Evolutionary conservation across 1,140 invertebrate species (phyloP).

Genomic region (Dolichoris vasculosae): DNA sequence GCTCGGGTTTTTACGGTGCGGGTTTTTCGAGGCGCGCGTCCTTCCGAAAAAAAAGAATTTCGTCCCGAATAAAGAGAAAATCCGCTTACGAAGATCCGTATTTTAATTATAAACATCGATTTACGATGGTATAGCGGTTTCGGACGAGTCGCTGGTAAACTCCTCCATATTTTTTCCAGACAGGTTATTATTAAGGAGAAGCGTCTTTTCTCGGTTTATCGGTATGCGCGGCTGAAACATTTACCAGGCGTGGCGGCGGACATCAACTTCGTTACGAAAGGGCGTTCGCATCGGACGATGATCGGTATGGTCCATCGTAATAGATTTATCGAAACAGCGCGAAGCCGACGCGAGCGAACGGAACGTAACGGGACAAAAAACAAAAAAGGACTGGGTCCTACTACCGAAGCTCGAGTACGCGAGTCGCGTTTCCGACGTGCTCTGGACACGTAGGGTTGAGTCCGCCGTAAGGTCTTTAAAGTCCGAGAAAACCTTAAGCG

Average conservation of each 20-base stretch:
- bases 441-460: background rate
- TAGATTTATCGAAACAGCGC: background rate
- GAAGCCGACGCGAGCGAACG: background rate
- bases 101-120: background rate
- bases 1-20: no score
- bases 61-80: background rate
- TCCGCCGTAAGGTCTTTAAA: background rate
- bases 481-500: background rate
- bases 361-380: background rate
- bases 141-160: background rate
- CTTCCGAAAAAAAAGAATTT: no score
- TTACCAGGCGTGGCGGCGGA: background rate
- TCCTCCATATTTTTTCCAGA: background rate
- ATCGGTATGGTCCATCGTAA: background rate
- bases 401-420: background rate
- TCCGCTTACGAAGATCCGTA: background rate
- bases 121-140: background rate
- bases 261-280: conserved; percentile 13
- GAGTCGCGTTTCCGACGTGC: conserved; percentile 1
- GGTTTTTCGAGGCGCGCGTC: no score
- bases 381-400: no score
- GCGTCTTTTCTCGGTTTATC: background rate
- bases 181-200: conserved; percentile 4
- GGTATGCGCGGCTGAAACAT: background rate
- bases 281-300: background rate